These are phyloP conservation scores for Macrosoma leucophasiata DNA, from an alignment of 2,888 invertebrate genomes.

Conservation along the genomic window DNA sequence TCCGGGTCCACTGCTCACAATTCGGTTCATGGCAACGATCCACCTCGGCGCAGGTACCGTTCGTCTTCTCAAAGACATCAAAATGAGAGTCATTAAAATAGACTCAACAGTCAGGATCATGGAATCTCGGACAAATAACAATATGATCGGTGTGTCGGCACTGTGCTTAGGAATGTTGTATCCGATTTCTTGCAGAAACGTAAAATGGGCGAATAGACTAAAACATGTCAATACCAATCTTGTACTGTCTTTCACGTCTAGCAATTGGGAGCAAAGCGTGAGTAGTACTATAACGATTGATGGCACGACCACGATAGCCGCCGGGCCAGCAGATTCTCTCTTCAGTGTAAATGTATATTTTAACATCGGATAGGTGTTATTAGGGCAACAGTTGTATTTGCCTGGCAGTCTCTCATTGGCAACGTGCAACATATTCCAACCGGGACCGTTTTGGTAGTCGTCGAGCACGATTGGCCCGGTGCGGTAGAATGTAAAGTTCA, in stretches of 20 bases:
- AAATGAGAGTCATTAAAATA: slow-evolving; percentile 49
- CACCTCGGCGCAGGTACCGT: slow-evolving; percentile 46
- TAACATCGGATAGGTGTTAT: slow-evolving; percentile 77
- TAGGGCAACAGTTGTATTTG: slow-evolving; percentile 70
- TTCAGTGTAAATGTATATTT: slow-evolving; percentile 73
- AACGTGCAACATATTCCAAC: slow-evolving; percentile 74
- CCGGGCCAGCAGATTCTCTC: slow-evolving; percentile 74
- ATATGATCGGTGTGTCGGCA: slow-evolving; percentile 72
- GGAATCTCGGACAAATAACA: slow-evolving; percentile 60
- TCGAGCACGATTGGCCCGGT: slow-evolving; percentile 49
- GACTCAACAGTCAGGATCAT: slow-evolving; percentile 54
- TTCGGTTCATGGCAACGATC: slow-evolving; percentile 43
- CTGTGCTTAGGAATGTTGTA: slow-evolving; percentile 78
- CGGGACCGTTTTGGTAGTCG: slow-evolving; percentile 71
- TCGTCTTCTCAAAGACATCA: slow-evolving; percentile 49
- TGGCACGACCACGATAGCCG: slow-evolving; percentile 75
- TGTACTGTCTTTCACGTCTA: slow-evolving; percentile 75
- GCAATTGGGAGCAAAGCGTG: slow-evolving; percentile 72
- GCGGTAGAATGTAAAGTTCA: slow-evolving; percentile 64
- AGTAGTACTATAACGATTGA: slow-evolving; percentile 69
- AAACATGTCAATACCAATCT: slow-evolving; percentile 73
- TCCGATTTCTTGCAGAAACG: slow-evolving; percentile 75
- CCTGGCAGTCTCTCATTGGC: slow-evolving; percentile 59
- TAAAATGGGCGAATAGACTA: slow-evolving; percentile 77
- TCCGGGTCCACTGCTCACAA: slow-evolving; percentile 49